Base-by-base conservation (phyloP, 2,797 vertebrate species). In the Atherinosoma microstoma region DNA sequence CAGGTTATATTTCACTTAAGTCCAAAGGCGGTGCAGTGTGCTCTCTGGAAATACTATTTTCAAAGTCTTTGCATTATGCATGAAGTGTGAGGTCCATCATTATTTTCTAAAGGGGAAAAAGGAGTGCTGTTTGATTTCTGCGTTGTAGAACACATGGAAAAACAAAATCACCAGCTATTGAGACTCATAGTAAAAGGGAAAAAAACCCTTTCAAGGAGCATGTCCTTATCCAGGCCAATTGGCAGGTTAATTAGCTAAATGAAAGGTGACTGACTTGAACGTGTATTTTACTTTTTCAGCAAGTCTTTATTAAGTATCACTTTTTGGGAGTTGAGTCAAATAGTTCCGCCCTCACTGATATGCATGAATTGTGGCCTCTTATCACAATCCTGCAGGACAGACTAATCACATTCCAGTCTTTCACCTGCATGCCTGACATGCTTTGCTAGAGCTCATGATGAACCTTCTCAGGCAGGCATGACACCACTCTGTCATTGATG, bases 1-100 rank as follows among this genome's bases (percentile, higher is more conserved):
- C 94, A 94, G 93, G 94, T 94, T 95, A 94, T 92, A 93, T 94
- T 94, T 94, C 90, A 93, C 89, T 94, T 93, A 91, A 91, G 90
- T 94, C 92, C 88, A 92, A 91, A 93, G 92, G 92, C 91, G 63
- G 90, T 69, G 72, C 58, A 15, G 85, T 84, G 73, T 79, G 84
- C 87, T 87, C 89, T 82, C 80, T 88, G 87, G 85, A 91, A 93
- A 90, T 75, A 87, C 85, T 78, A 79, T 91, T 90, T 91, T 84
- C 86, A 88, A 87, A 73, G 76, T 76, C 69, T 45, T 47, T 94
- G 84, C 90, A 93, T 95, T 85, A 94, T 93, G 91, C 92, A 95
- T 94, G 89, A 93, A 92, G 80, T 84, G 75, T 57, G 72, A 79
- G 88, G 92, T 91, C 90, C 90, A 87, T 89, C 89, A 83, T 89